Conservation (phyloP, 2,888 invertebrate genomes). For the Drosophila diplacantha region DNA sequence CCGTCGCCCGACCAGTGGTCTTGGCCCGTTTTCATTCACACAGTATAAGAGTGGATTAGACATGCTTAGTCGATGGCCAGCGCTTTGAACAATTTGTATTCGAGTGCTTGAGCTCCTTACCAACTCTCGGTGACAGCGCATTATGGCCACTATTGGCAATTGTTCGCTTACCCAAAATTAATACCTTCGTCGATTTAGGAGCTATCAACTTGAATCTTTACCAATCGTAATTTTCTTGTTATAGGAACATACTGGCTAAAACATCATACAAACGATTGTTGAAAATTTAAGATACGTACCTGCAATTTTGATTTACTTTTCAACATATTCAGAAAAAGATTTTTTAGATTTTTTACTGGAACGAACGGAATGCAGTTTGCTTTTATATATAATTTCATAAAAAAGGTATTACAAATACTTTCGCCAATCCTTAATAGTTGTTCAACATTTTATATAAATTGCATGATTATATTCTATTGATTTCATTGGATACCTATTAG, state of each 20-base stretch:
- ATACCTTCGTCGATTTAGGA: background rate
- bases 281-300: background rate
- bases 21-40: constrained; percentile 57
- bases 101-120: constrained; percentile 37
- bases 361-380: no score
- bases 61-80: constrained; percentile 55
- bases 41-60: constrained; percentile 42
- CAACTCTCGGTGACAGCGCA: constrained; percentile 44
- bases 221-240: background rate
- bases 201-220: background rate
- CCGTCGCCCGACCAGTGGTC: constrained; percentile 42
- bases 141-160: background rate
- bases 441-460: no score
- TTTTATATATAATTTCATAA: no score
- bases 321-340: no score
- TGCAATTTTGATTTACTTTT: no score
- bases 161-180: background rate
- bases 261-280: background rate
- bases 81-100: constrained; percentile 55
- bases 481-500: no score
- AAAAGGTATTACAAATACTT: no score
- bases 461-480: no score
- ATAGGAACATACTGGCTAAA: background rate
- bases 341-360: no score
- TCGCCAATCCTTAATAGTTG: no score